Evolutionary conservation across 2,797 vertebrate species (phyloP).

Genomic region (Phyllotis vaccarum): DNA sequence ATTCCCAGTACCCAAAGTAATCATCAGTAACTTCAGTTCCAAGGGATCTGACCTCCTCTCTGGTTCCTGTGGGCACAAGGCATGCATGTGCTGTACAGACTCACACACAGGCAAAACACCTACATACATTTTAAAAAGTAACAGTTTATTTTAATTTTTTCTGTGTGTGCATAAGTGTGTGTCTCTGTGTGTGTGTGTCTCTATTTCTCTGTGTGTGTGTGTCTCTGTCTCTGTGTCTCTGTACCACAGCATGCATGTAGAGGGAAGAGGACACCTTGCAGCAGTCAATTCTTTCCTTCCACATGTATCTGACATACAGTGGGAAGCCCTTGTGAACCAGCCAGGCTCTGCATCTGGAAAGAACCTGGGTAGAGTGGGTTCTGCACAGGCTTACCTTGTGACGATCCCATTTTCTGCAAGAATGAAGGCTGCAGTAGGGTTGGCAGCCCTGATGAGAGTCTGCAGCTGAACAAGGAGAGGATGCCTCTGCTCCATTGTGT

Average conservation of each 20-base stretch:
- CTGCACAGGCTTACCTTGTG: constrained; percentile 90
- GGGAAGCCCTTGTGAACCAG: neutral
- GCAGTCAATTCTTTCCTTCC: neutral
- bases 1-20: neutral
- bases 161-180: neutral
- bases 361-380: neutral
- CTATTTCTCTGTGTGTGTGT: neutral
- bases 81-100: neutral
- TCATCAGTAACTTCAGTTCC: neutral
- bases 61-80: neutral
- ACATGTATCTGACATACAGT: neutral
- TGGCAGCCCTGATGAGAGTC: constrained; percentile 94
- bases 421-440: constrained; percentile 93
- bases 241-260: neutral
- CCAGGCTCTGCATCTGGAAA: neutral
- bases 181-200: neutral
- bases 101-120: neutral
- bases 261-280: neutral
- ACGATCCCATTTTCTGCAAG: constrained; percentile 94
- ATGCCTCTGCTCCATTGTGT: constrained; percentile 92
- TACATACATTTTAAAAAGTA: neutral
- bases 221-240: neutral
- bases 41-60: neutral
- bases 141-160: neutral
- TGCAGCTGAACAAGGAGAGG: constrained; percentile 93